These are phyloP conservation scores for Hanleya hanleyi DNA, from an alignment of 2,888 invertebrate species.

Conservation along the genomic window DNA sequence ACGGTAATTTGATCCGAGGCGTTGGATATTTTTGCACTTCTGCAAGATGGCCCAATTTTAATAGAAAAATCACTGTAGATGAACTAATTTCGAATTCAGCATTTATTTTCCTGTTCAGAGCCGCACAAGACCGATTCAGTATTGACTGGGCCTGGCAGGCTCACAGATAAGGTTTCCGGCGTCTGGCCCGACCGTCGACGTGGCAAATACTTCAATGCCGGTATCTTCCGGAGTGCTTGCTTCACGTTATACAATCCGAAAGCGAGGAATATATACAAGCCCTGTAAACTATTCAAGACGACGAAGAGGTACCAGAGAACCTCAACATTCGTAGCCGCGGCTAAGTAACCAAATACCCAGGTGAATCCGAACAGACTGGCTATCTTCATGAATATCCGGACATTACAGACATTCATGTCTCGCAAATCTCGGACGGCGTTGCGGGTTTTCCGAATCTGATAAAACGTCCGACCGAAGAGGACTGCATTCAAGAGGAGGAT, in stretches of 20 bases:
- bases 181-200: too few relatives aligned
- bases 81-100: too few relatives aligned
- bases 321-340: not conserved
- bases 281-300: not conserved
- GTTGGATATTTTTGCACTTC: too few relatives aligned
- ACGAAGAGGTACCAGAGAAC: not conserved
- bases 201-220: too few relatives aligned
- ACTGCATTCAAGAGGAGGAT: not conserved
- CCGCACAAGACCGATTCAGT: too few relatives aligned
- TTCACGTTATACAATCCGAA: not conserved
- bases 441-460: not conserved
- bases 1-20: too few relatives aligned
- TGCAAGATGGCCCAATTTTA: too few relatives aligned
- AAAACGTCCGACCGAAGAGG: not conserved
- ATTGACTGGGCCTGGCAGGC: too few relatives aligned
- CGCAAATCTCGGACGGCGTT: not conserved
- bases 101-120: too few relatives aligned
- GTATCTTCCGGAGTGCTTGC: not conserved
- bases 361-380: not conserved
- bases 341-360: conserved; percentile 2
- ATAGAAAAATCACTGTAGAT: too few relatives aligned
- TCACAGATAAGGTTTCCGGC: too few relatives aligned
- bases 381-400: not conserved
- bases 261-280: not conserved
- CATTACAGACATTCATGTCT: not conserved